Evolutionary conservation across 2,113 vertebrate species (phyloP), one percentile per base, ranked within the genome.

Genomic region (Trochalopteron elliotii): DNA sequence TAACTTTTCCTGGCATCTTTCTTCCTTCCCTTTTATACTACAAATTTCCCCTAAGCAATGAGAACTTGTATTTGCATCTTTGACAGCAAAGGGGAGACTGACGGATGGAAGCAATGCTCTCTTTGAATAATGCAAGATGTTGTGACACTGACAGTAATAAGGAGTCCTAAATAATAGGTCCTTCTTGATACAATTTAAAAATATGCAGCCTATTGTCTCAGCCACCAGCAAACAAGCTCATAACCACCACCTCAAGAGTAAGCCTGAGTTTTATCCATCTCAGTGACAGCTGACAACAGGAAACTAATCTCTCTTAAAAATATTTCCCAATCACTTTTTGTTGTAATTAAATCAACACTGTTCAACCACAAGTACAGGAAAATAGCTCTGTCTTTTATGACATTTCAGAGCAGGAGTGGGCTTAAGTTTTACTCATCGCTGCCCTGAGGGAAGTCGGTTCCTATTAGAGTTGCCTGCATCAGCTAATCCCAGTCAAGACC

Each of bases 81-180:
- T 98, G 98, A 98, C 97, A 98, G 97, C 92, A 95, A 94, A 98
- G 95, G 97, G 94, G 95, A 98, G 95, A 93, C 95, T 98, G 97
- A 97, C 71, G 59, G 97, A 98, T 98, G 93, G 95, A 97, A 97
- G 87, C 92, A 97, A 95, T 87, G 93, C 75, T 97, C 65, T 87
- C 47, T 96, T 97, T 97, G 97, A 98, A 98, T 98, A 98, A 98
- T 98, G 96, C 92, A 97, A 93, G 77, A 95, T 97, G 96, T 97
- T 98, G 96, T 97, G 96, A 98, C 97, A 98, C 84, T 97, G 97
- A 94, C 95, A 97, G 85, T 89, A 97, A 96, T 96, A 96, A 96
- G 65, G 50, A 97, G 91, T 97, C 91, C 95, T 97, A 98, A 98
- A 97, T 97, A 98, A 98, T 94, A 97, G 91, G 92, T 76, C 93